Evolutionary conservation across 2,888 invertebrate genomes (phyloP).

Genomic region (Drosophila falleni): DNA sequence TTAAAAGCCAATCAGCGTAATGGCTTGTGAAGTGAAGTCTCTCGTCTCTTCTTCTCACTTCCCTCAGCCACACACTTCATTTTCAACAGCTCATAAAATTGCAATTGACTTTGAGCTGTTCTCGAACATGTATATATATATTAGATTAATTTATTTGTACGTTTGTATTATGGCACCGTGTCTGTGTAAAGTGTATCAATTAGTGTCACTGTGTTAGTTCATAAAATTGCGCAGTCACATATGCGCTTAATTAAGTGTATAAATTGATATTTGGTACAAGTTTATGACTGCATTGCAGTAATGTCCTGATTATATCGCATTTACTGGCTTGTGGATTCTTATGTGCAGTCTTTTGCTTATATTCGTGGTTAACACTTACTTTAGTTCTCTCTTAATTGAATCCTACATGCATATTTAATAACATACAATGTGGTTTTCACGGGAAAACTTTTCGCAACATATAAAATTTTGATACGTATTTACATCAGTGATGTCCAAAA

Average conservation of each 20-base stretch:
- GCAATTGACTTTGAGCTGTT: conserved; percentile 71
- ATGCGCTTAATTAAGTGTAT: conserved; percentile 78
- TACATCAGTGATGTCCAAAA: no score
- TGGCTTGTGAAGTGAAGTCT: conserved; percentile 72
- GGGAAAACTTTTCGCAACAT: not conserved
- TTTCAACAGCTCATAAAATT: conserved; percentile 79
- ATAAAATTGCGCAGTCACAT: conserved; percentile 78
- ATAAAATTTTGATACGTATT: not conserved
- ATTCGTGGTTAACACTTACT: not conserved
- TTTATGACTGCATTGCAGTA: conserved; percentile 77
- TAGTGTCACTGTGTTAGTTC: conserved; percentile 19
- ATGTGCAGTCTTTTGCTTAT: not conserved
- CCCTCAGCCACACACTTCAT: conserved; percentile 59
- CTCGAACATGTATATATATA: conserved; percentile 7
- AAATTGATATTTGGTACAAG: conserved; percentile 78
- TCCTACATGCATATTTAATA: conserved; percentile 13
- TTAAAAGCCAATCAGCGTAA: conserved; percentile 80
- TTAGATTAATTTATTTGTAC: conserved; percentile 23
- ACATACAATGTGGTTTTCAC: conserved; percentile 9
- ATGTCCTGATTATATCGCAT: conserved; percentile 58
- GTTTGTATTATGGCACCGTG: conserved; percentile 12
- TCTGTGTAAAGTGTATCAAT: conserved; percentile 17
- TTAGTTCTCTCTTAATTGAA: conserved; percentile 4
- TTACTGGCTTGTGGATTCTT: conserved; percentile 38
- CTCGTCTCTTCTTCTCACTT: conserved; percentile 6